These are phyloP conservation scores for Paraplagusia blochii DNA, from an alignment of 2,113 vertebrate species.

Conservation along the genomic window DNA sequence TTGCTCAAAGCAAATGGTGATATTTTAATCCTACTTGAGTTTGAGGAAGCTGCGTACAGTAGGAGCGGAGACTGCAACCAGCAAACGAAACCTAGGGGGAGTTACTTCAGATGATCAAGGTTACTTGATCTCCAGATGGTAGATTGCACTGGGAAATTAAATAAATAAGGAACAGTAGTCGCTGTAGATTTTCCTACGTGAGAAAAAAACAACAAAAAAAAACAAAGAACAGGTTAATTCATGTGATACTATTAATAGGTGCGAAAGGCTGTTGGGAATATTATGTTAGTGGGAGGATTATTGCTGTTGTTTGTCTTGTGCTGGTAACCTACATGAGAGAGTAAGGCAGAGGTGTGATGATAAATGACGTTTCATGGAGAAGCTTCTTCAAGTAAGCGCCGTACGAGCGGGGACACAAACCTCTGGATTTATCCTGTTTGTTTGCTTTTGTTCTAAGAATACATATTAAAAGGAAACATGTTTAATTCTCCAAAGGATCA, in stretches of 20 bases:
- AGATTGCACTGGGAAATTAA: slow-evolving; percentile 3
- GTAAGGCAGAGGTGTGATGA: slow-evolving; percentile 1
- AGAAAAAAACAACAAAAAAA: slow-evolving; percentile 6
- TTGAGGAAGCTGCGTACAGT: too few species aligned
- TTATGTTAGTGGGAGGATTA: slow-evolving; percentile 44
- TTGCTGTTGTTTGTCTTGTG: slow-evolving; percentile 49
- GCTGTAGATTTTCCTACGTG: slow-evolving; percentile 9
- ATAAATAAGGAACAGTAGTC: slow-evolving; percentile 7
- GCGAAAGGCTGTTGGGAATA: slow-evolving; percentile 9
- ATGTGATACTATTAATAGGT: slow-evolving; percentile 43
- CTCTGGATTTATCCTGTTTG: slow-evolving; percentile 31
- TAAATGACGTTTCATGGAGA: slow-evolving; percentile 29
- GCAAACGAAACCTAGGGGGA: slow-evolving; percentile 26
- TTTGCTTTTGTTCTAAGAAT: slow-evolving; percentile 65
- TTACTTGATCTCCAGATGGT: slow-evolving; percentile 5
- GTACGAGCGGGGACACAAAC: slow-evolving; percentile 20
- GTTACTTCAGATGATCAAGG: slow-evolving; percentile 20
- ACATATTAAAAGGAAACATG: slow-evolving; percentile 74
- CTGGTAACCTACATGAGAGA: slow-evolving; percentile 44
- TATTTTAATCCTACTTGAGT: slow-evolving; percentile 1
- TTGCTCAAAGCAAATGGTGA: slow-evolving; percentile 10
- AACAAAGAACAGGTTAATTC: slow-evolving; percentile 9
- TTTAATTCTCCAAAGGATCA: slow-evolving; percentile 76
- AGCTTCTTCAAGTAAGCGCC: slow-evolving; percentile 26
- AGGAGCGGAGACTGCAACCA: slow-evolving; percentile 9